Evolutionary conservation across 2,888 invertebrate species (phyloP).

Genomic region (Thyatira batis): DNA sequence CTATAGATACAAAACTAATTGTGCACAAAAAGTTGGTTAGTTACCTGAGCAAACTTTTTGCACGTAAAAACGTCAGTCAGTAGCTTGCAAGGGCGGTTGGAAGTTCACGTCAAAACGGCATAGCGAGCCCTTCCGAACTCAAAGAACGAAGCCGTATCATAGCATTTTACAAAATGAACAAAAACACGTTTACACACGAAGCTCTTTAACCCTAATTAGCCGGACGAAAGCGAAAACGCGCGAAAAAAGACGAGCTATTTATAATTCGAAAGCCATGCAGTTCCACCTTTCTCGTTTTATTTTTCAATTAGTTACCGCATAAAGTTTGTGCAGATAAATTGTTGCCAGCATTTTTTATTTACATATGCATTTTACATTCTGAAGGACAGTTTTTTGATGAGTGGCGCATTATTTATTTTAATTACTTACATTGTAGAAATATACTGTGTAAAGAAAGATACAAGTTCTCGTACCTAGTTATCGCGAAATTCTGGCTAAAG

Average conservation of each 20-base stretch:
- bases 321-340: slow-evolving; percentile 62
- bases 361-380: slow-evolving; percentile 31
- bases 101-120: not conserved
- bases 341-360: slow-evolving; percentile 43
- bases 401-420: slow-evolving; percentile 10
- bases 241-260: slow-evolving; percentile 64
- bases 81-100: not conserved
- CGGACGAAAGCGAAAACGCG: slow-evolving; percentile 67
- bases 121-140: not conserved
- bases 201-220: slow-evolving; percentile 73
- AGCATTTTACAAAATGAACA: not conserved
- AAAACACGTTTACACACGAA: slow-evolving; percentile 41
- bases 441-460: no score
- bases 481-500: no score
- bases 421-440: not conserved
- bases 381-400: slow-evolving; percentile 17
- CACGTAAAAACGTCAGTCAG: not conserved
- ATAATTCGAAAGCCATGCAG: slow-evolving; percentile 61
- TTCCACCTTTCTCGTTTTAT: slow-evolving; percentile 61
- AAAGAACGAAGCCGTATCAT: not conserved
- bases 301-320: slow-evolving; percentile 76
- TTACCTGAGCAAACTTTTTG: not conserved
- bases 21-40: not conserved
- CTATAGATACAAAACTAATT: not conserved
- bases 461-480: no score